A percentile compares a stretch with the other conserved stretches of the same genome.
phyloP scores from a whole-genome alignment of 2,888 invertebrate species.

The Cetonia aurata region DNA sequence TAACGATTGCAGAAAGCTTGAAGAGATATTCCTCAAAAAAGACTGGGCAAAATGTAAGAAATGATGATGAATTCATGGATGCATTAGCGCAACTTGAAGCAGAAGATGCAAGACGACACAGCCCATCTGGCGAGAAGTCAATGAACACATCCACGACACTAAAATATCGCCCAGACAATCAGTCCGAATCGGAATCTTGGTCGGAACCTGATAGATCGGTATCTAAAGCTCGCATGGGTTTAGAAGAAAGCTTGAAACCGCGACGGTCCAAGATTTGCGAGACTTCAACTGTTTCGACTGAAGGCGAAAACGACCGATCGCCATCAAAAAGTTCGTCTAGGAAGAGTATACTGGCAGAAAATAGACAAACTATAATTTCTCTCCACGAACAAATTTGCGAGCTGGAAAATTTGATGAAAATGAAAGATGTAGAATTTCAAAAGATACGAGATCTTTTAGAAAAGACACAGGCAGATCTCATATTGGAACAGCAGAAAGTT shows the following conservation, averaged over 20 bases:
- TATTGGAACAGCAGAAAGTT: slow-evolving; percentile 20
- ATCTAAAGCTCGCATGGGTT: slow-evolving; percentile 83
- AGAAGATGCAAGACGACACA: slow-evolving; percentile 31
- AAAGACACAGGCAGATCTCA: slow-evolving; percentile 17
- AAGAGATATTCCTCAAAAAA: slow-evolving; percentile 29
- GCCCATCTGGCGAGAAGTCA: slow-evolving; percentile 48
- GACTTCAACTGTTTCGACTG: slow-evolving; percentile 58
- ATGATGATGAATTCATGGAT: slow-evolving; percentile 52
- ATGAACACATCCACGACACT: slow-evolving; percentile 54
- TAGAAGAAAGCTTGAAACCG: slow-evolving; percentile 64
- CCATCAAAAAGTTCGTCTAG: slow-evolving; percentile 49
- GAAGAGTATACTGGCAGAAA: slow-evolving; percentile 52
- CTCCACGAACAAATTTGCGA: slow-evolving; percentile 66
- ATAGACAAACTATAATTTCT: slow-evolving; percentile 56
- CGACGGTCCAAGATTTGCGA: slow-evolving; percentile 27
- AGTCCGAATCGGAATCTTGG: slow-evolving; percentile 86
- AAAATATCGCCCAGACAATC: slow-evolving; percentile 58
- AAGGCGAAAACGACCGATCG: slow-evolving; percentile 56
- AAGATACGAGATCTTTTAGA: slow-evolving; percentile 38
- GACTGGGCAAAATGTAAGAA: slow-evolving; percentile 49
- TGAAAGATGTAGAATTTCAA: slow-evolving; percentile 65
- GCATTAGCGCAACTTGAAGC: slow-evolving; percentile 48
- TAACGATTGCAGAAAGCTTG: slow-evolving; percentile 45
- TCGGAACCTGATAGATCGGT: slow-evolving; percentile 89
- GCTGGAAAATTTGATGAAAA: slow-evolving; percentile 64